Conservation (phyloP, 2,113 vertebrate genomes). For the Poecilia latipinna region DNA sequence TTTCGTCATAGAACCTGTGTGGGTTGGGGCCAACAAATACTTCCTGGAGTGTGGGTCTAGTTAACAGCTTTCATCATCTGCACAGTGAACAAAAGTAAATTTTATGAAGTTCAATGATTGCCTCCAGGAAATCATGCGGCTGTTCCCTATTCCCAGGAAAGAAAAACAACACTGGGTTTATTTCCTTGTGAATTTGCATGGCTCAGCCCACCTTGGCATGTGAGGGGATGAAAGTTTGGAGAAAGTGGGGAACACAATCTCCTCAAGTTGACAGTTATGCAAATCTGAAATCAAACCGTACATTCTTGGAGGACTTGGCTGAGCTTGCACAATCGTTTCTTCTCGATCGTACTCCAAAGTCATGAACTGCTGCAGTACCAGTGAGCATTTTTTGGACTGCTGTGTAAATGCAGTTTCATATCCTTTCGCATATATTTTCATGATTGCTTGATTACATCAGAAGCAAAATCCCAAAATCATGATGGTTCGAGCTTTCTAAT, state of each 20-base stretch:
- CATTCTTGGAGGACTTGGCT: background rate
- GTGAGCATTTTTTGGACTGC: background rate
- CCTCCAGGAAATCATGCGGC: conserved; percentile 48
- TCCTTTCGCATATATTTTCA: background rate
- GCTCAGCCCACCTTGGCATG: conserved; percentile 32
- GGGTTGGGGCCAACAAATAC: background rate
- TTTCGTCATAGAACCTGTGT: conserved; percentile 13
- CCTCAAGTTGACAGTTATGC: conserved; percentile 72
- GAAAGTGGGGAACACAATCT: conserved; percentile 32
- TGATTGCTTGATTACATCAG: background rate
- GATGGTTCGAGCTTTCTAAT: background rate
- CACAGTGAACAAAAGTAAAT: conserved; percentile 4
- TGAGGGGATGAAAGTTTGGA: conserved; percentile 16
- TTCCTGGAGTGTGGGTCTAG: conserved; percentile 31
- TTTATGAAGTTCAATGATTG: conserved; percentile 1
- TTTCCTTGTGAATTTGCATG: conserved; percentile 66
- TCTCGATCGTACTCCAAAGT: background rate
- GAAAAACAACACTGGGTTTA: background rate
- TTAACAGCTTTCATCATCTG: conserved; percentile 2
- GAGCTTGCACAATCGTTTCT: background rate
- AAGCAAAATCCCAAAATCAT: background rate
- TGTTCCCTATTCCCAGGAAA: conserved; percentile 11
- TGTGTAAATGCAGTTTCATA: background rate
- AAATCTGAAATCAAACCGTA: conserved; percentile 55
- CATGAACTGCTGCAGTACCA: rapidly evolving